Conservation (phyloP, 2,797 vertebrate genomes). For the Phoebastria nigripes region DNA sequence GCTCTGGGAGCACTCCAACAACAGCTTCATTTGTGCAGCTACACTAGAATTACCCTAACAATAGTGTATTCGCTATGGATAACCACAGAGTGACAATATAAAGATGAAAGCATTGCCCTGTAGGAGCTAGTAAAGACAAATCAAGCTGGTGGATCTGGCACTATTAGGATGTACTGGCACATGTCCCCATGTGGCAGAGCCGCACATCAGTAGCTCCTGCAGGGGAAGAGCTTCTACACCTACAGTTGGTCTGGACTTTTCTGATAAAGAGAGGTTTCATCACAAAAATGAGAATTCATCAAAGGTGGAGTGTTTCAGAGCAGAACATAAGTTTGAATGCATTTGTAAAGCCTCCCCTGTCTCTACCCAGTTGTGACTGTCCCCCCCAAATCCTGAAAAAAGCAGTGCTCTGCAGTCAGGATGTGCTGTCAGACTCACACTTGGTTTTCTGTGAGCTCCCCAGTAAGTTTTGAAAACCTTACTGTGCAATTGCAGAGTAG, state of each 20-base stretch:
- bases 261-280: background rate
- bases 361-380: background rate
- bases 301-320: background rate
- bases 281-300: background rate
- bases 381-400: background rate
- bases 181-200: background rate
- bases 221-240: background rate
- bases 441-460: background rate
- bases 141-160: background rate
- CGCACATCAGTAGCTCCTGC: background rate
- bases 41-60: background rate
- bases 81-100: background rate
- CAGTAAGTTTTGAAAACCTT: background rate
- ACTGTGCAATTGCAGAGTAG: background rate
- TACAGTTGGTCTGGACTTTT: background rate
- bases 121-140: background rate
- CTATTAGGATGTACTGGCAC: background rate
- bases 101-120: background rate
- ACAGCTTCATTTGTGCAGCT: background rate
- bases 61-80: background rate
- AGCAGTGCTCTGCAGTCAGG: background rate
- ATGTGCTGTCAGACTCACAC: background rate
- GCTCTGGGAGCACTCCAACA: background rate
- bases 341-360: background rate
- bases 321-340: background rate